Evolutionary conservation across 1,140 invertebrate species (phyloP).

Genomic region (Drosophila arizonae): DNA sequence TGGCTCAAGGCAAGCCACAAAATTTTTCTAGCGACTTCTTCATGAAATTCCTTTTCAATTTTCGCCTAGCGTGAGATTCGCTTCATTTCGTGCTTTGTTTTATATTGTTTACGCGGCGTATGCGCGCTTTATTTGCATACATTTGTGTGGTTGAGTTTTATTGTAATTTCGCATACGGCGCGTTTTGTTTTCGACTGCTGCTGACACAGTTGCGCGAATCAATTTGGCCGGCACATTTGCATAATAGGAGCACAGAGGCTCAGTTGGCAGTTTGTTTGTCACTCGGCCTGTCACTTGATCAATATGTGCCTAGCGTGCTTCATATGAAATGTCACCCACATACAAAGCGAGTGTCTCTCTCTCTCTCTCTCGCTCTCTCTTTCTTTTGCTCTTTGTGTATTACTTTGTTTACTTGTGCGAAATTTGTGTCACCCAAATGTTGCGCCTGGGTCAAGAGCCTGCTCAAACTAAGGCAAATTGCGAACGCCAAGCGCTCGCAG

Average conservation of each 20-base stretch:
- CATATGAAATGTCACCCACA: slow-evolving; percentile 62
- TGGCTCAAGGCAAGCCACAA: slow-evolving; percentile 25
- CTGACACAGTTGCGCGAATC: slow-evolving; percentile 72
- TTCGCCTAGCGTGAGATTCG: slow-evolving; percentile 56
- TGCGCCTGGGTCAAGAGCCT: slow-evolving; percentile 68
- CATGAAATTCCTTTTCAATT: slow-evolving; percentile 69
- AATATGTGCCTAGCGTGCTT: slow-evolving; percentile 78
- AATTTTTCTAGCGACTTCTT: slow-evolving; percentile 11
- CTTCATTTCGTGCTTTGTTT: not conserved
- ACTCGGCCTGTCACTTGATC: slow-evolving; percentile 78
- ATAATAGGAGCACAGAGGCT: slow-evolving; percentile 63
- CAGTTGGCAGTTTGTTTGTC: slow-evolving; percentile 72
- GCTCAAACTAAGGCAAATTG: slow-evolving; percentile 58
- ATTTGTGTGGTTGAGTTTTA: slow-evolving; percentile 56
- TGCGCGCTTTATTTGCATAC: slow-evolving; percentile 76
- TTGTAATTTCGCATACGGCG: slow-evolving; percentile 77
- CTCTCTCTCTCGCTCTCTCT: not conserved
- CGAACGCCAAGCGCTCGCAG: slow-evolving; percentile 39
- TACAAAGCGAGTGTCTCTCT: not conserved
- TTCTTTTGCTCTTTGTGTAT: slow-evolving; percentile 22
- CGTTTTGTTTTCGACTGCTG: slow-evolving; percentile 70
- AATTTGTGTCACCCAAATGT: slow-evolving; percentile 74
- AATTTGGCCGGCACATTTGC: slow-evolving; percentile 76
- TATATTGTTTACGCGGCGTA: slow-evolving; percentile 77
- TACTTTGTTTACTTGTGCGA: slow-evolving; percentile 69